Evolutionary conservation across 2,888 invertebrate species (phyloP).

Genomic region (Andrena trimmerana): DNA sequence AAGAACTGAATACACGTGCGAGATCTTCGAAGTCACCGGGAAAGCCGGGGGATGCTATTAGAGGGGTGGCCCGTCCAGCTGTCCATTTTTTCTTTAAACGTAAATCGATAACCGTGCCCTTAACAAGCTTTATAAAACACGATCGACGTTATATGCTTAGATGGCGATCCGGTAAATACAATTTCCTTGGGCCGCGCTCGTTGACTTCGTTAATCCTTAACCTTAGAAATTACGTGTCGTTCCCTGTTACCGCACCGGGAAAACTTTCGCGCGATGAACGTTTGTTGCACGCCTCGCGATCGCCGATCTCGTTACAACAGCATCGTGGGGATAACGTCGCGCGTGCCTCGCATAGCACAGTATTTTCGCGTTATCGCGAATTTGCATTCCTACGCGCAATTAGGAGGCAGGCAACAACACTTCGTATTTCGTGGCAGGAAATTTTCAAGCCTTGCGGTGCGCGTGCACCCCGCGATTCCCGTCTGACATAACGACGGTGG

Average conservation of each 20-base stretch:
- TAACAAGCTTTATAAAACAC: slow-evolving; percentile 23
- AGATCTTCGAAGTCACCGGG: background rate
- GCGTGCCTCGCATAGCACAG: slow-evolving; percentile 44
- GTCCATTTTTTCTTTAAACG: slow-evolving; percentile 3
- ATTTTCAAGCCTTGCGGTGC: background rate
- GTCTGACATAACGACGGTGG: background rate
- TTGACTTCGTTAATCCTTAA: slow-evolving; percentile 56
- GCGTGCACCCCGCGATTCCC: background rate
- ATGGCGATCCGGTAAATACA: slow-evolving; percentile 26
- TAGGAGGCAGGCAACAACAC: background rate
- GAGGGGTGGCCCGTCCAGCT: background rate
- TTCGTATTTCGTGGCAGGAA: background rate
- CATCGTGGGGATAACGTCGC: slow-evolving; percentile 47
- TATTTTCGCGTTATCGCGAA: slow-evolving; percentile 43
- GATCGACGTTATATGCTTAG: background rate
- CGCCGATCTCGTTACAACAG: slow-evolving; percentile 48
- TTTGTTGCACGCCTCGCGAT: slow-evolving; percentile 29
- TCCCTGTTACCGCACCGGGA: background rate
- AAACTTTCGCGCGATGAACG: slow-evolving; percentile 17
- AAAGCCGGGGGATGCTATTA: background rate
- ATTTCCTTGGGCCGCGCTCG: slow-evolving; percentile 39
- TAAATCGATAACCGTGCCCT: slow-evolving; percentile 9
- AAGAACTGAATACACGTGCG: background rate
- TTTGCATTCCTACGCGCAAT: slow-evolving; percentile 48
- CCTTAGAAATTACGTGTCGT: slow-evolving; percentile 34